A percentile compares a stretch with the other conserved stretches of the same genome.
Evolutionary conservation across 2,113 vertebrate genomes (phyloP).

Genomic region (Sphaerodactylus townsendi): DNA sequence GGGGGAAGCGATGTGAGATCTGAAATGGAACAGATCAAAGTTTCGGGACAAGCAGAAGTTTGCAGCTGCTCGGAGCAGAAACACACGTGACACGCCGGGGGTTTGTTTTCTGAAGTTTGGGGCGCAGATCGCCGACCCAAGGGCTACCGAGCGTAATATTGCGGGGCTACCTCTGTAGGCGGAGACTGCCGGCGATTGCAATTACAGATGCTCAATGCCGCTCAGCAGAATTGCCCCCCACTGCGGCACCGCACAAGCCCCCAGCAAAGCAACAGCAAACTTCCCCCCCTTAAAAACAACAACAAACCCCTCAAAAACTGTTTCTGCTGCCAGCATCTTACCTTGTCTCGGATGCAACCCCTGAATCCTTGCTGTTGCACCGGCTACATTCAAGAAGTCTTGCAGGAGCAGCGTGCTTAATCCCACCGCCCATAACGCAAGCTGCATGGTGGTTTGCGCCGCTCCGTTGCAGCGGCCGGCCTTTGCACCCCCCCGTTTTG

Average conservation of each 20-base stretch:
- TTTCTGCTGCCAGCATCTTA: constrained; percentile 68
- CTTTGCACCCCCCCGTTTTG: constrained; percentile 46
- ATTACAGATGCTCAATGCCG: background rate
- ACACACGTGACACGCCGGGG: background rate
- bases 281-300: too few species aligned
- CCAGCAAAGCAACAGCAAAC: background rate
- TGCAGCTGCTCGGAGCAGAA: background rate
- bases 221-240: background rate
- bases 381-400: constrained; percentile 79
- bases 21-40: background rate
- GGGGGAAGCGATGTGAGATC: background rate
- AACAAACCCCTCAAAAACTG: background rate
- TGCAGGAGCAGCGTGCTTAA: constrained; percentile 81
- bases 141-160: background rate
- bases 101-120: background rate
- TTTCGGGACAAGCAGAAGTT: background rate
- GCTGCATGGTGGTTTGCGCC: constrained; percentile 89
- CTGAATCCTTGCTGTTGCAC: constrained; percentile 72
- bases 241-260: background rate
- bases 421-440: constrained; percentile 89
- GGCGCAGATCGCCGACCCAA: background rate
- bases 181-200: background rate
- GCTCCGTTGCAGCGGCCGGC: constrained; percentile 70
- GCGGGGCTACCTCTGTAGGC: constrained; percentile 3
- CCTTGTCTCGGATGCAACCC: constrained; percentile 85